Conservation (phyloP, 2,888 invertebrate genomes). For the Odontomyia ornata region DNA sequence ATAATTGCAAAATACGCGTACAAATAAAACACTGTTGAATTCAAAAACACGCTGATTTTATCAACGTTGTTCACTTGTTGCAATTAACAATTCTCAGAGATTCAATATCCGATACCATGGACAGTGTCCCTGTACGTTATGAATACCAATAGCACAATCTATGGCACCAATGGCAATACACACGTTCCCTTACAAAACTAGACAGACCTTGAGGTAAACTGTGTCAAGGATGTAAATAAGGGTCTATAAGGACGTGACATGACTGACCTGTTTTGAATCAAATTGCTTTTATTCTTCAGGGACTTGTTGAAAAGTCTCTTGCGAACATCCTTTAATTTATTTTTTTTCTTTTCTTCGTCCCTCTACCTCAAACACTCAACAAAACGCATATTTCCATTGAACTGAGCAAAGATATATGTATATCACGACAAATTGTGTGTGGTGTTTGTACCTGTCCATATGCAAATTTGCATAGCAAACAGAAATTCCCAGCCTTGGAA, state of each 20-base stretch:
- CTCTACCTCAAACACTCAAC: not conserved
- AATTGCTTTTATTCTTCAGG: not conserved
- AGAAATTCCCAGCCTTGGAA: conserved; percentile 19
- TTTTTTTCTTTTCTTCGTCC: not conserved
- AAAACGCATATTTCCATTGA: not conserved
- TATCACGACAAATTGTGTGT: not conserved
- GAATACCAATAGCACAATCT: not conserved
- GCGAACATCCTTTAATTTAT: not conserved
- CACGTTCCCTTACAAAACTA: not conserved
- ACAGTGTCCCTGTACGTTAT: not conserved
- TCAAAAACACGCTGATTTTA: no score
- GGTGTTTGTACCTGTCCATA: conserved; percentile 14
- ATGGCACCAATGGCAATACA: no score
- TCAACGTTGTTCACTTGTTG: no score
- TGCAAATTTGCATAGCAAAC: conserved; percentile 16
- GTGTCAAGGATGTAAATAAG: conserved; percentile 22
- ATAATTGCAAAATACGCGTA: no score
- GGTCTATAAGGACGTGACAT: conserved; percentile 7
- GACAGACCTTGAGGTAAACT: not conserved
- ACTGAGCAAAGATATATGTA: not conserved
- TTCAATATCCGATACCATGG: no score
- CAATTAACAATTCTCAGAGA: no score
- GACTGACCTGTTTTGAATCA: conserved; percentile 5
- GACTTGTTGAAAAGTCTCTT: not conserved
- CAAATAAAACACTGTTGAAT: no score